Evolutionary conservation across 2,113 vertebrate genomes (phyloP).

Genomic region (Sturnira hondurensis): DNA sequence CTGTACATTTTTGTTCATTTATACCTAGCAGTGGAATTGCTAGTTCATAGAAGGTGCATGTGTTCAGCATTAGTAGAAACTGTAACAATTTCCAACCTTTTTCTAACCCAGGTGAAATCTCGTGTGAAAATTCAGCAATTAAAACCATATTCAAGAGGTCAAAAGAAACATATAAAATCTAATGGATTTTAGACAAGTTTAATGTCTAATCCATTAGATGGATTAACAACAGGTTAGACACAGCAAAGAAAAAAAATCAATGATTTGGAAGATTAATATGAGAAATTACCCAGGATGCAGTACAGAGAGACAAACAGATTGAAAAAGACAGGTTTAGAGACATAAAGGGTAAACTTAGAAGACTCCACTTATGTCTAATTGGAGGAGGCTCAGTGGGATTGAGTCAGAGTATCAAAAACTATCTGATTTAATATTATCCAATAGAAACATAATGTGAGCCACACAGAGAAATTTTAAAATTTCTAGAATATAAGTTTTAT

Average conservation of each 20-base stretch:
- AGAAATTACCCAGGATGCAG: neutral
- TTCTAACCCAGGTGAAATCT: neutral
- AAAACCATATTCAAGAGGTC: neutral
- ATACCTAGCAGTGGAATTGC: neutral
- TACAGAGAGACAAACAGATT: neutral
- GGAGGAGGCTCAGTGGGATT: neutral
- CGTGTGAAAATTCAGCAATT: neutral
- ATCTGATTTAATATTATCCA: neutral
- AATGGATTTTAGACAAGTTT: too few relatives aligned
- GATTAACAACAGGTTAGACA: neutral
- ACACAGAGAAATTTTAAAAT: neutral
- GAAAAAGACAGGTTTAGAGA: neutral
- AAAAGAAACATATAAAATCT: neutral
- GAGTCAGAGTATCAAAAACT: neutral
- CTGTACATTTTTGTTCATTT: neutral
- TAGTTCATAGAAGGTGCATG: neutral
- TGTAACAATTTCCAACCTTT: neutral
- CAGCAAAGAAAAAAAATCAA: neutral
- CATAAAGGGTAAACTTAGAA: constrained; percentile 9
- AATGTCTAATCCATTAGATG: too few relatives aligned
- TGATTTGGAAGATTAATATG: neutral
- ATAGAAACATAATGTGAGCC: neutral
- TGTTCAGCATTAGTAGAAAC: neutral
- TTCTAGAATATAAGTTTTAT: neutral
- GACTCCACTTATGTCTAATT: neutral